Base-by-base conservation (phyloP, 2,888 invertebrate species). In the Patella pellucida region DNA sequence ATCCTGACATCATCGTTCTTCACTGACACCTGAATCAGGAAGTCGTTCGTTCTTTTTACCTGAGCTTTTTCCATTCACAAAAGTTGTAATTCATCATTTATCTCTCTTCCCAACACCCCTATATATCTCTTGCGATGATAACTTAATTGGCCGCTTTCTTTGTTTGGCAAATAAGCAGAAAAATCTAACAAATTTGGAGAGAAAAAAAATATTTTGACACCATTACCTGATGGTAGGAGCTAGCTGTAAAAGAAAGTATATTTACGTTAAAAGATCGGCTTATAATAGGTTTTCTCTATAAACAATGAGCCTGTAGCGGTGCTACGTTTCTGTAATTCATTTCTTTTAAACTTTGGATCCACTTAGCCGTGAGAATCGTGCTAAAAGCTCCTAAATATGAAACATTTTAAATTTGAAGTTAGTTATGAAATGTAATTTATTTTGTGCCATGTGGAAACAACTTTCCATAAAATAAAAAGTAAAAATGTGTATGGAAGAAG, bases 61-160 rank as follows among this genome's bases (percentile, higher is more conserved):
- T 62, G 62, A 62, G 62, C 62, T 62, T 12, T 23, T 23, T 11
- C 62, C 62, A 62, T 62, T 62, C 62, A 62, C 62, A 62, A 62
- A 23, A 12, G 5, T 23, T 23, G 23, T 23, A 15, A 62, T 62
- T 62, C 23, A 62, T 62, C 62, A 62, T 23, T 14, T 23, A 23
- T 62, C 23, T 62, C 23, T 62, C 62, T 2, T 62, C 12, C 23
- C 11, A 62, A 19, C 19, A 62, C 19, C 11, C 19, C 23, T 23
- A 23, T 23, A 62, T 16, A 62, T 11, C 62, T 41, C 41, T 9
- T 23, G 23, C 23, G 62, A 23, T 62, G 62, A 62, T 62, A 62
- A 62, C 62, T 62, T 62, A 62, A 62, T 62, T 23, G 62, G 19
- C 23, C 19, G 62, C 4, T 62, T 62, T 62, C 23, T 23, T 23